A percentile compares a stretch with the other conserved stretches of the same genome.
These are phyloP conservation scores for Lethrus apterus DNA, from an alignment of 1,140 invertebrate species.

Conservation along the genomic window DNA sequence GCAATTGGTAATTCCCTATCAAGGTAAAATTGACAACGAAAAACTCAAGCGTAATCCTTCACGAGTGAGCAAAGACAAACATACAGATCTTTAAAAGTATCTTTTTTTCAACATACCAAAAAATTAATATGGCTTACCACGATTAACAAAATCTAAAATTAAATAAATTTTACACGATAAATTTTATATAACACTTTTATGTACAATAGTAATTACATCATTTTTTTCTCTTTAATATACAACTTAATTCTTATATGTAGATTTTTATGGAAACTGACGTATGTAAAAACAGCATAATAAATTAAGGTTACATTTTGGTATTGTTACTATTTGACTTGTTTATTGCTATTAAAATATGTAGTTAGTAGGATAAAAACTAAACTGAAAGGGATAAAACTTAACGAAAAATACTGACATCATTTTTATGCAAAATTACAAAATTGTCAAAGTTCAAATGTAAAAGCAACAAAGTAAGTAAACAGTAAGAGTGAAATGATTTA, in stretches of 20 bases:
- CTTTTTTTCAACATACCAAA: too few species aligned
- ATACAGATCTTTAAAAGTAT: too few species aligned
- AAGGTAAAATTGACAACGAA: slow-evolving; percentile 2
- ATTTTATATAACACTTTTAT: slow-evolving; percentile 35
- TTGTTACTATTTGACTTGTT: slow-evolving; percentile 3
- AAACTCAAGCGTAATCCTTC: too few species aligned
- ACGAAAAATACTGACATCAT: slow-evolving; percentile 11
- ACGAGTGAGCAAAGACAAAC: too few species aligned
- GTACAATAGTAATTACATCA: slow-evolving; percentile 34
- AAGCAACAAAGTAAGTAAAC: too few species aligned
- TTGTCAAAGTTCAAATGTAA: too few species aligned
- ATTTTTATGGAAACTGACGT: slow-evolving; percentile 3
- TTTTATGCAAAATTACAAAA: slow-evolving; percentile 12
- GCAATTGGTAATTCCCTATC: slow-evolving; percentile 7
- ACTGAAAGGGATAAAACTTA: background rate
- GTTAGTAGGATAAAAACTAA: background rate
- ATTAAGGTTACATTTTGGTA: slow-evolving; percentile 2
- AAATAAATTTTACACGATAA: slow-evolving; percentile 22
- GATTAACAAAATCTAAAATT: slow-evolving; percentile 26
- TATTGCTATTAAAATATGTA: slow-evolving; percentile 12
- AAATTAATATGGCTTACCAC: slow-evolving; percentile 15
- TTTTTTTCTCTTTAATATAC: slow-evolving; percentile 28
- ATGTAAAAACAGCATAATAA: slow-evolving; percentile 1
- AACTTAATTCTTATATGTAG: slow-evolving; percentile 18
- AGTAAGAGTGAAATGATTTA: slow-evolving; percentile 2